Conservation (phyloP, 1,140 invertebrate species). For the Drosophila navojoa region DNA sequence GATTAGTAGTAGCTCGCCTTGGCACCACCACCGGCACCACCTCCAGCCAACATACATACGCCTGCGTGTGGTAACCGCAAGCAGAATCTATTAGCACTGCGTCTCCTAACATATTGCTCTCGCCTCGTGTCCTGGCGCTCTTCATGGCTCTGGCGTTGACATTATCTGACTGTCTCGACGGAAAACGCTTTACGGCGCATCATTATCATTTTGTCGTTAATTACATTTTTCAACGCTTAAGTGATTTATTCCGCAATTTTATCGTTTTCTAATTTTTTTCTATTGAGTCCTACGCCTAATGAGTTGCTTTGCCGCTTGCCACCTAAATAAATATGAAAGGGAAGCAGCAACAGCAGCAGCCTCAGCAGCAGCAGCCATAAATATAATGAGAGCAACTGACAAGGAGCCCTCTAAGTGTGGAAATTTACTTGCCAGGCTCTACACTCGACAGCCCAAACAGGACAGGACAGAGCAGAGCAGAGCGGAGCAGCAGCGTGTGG, state of each 20-base stretch:
- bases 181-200: constrained; percentile 69
- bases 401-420: constrained; percentile 8
- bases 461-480: too few species aligned
- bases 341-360: constrained; percentile 36
- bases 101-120: constrained; percentile 57
- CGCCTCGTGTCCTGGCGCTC: constrained; percentile 20
- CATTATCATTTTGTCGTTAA: constrained; percentile 82
- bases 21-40: neutral
- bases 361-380: constrained; percentile 30
- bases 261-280: constrained; percentile 81
- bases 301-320: constrained; percentile 49
- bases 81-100: constrained; percentile 69
- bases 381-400: constrained; percentile 48
- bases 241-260: constrained; percentile 80
- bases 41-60: neutral
- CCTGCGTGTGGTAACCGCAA: constrained; percentile 34
- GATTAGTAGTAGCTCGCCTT: constrained; percentile 62
- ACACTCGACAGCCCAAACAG: neutral
- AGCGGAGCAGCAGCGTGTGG: neutral
- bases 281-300: constrained; percentile 54
- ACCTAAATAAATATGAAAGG: constrained; percentile 61
- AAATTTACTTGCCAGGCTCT: neutral
- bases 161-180: constrained; percentile 36
- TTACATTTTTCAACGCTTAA: constrained; percentile 81
- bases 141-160: neutral